These are phyloP conservation scores for Dendroctonus ponderosae DNA, from an alignment of 1,140 invertebrate genomes.

Conservation along the genomic window DNA sequence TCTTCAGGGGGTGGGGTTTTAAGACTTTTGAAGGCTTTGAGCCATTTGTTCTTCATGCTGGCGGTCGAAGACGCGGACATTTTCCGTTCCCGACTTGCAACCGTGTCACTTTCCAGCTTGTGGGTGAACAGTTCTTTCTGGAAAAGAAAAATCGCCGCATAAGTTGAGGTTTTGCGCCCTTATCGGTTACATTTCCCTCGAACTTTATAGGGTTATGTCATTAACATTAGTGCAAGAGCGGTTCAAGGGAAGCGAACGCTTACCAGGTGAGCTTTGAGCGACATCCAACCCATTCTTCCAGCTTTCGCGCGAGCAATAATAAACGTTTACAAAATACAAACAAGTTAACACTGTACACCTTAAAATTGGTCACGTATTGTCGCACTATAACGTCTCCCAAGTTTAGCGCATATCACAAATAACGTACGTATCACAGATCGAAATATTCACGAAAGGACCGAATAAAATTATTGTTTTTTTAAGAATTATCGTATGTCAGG, in stretches of 20 bases:
- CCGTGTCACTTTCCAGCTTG: conserved; percentile 64
- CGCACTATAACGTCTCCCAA: conserved; percentile 6
- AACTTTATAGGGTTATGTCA: too few relatives aligned
- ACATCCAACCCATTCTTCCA: conserved; percentile 53
- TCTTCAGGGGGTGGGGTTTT: conserved; percentile 70
- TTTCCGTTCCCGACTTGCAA: conserved; percentile 72
- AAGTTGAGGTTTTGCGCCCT: not conserved
- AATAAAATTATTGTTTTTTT: conserved; percentile 12
- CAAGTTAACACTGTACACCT: not conserved
- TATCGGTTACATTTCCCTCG: too few relatives aligned
- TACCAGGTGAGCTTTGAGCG: conserved; percentile 53
- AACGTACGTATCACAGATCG: conserved; percentile 22
- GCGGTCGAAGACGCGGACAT: conserved; percentile 81
- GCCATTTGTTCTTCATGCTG: conserved; percentile 96
- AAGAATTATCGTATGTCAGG: conserved; percentile 18
- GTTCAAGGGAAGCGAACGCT: conserved; percentile 33
- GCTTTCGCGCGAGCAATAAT: conserved; percentile 4
- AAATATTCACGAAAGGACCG: conserved; percentile 4
- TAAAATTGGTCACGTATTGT: conserved; percentile 16
- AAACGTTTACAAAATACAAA: not conserved
- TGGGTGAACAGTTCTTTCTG: conserved; percentile 84
- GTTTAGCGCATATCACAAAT: conserved; percentile 11
- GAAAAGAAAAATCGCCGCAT: conserved; percentile 45
- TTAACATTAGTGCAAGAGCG: too few relatives aligned
- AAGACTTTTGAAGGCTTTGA: conserved; percentile 94